Evolutionary conservation across 2,797 vertebrate species (phyloP), one percentile per base, ranked within the genome.

Genomic region (Sphenopsis melanotis): DNA sequence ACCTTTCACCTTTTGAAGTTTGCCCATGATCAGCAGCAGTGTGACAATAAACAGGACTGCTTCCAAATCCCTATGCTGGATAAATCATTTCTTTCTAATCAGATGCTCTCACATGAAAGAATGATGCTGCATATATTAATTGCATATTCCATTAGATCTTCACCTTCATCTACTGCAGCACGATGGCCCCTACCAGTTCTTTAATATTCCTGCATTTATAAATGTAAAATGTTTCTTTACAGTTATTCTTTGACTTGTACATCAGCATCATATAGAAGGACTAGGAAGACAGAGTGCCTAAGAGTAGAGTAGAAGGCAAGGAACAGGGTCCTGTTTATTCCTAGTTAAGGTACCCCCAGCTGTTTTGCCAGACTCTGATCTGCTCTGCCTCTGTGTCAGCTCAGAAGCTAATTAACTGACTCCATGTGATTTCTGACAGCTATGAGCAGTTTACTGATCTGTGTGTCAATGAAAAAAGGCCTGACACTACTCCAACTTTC

Each of bases 81-180:
- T 82, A 32, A 36, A 88, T 69, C 1, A 47, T 53, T 69, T 55
- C 52, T 91, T 92, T 87, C 81, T 93, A 72, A 95, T 83, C 37
- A 71, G 59, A 80, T 59, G 59, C 8, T 84, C 69, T 87, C 64
- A 80, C 64, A 88, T 79, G 83, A 84, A 83, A 96, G 90, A 91
- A 90, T 53, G 56, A 86, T 89, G 63, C 56, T 69, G 19, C 19
- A 61, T 74, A 50, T 32, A 84, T 75, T 84, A 92, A 94, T 89
- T 79, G 29, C 56, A 64, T 75, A 82, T 95, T 94, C 77, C 80
- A 94, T 94, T 80, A 94, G 69, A 96, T 87, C 53, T 93, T 91
- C 59, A 60, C 39, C 75, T 96, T 92, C 37, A 70, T 87, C 82
- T 64, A 11, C 41, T 88, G 78, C 52, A 96, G 39, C 52, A 63